Base-by-base conservation (phyloP, 2,888 invertebrate genomes). In the Nysson spinosus region DNA sequence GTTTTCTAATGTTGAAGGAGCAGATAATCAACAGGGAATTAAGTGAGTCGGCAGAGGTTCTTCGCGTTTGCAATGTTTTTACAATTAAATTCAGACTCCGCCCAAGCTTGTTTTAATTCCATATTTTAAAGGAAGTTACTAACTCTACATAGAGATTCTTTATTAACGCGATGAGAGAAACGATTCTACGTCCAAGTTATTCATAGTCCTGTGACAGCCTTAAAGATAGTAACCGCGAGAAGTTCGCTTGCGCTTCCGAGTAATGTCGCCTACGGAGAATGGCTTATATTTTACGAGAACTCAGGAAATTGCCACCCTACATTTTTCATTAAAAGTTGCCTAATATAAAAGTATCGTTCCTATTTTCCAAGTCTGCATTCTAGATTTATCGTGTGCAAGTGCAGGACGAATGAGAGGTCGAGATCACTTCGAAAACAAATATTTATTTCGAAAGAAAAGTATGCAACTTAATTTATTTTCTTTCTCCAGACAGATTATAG, bases 221-320 rank as follows among this genome's bases (percentile, higher is more conserved):
- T n/a, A 34, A 7, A 14, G 34, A 34, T 4, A 6, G 22, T 26
- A 40, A 30, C 1, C 6, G 9, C 20, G 44, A 64, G 40, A 52
- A 63, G 46, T 54, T 42, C 12, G 30, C 7, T 17, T 39, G 20
- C 39, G 43, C 16, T 49, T 34, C 12, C 24, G 3, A 17, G 5
- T 11, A 14, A 20, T 39, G 20, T 6, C 11, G 34, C 19, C 17
- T 24, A 28, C 11, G 16, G 26, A 17, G 30, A n/a, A 7, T 24
- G 9, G 42, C 14, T 35, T 46, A 40, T n/a, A n/a, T 12, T 32
- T 60, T 22, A n/a, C 12, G 3, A 4, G 11, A 47, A 57, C 52
- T 72, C 54, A 54, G 46, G 71, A 74, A 75, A 65, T 61, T 37
- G 24, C 17, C 28, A 44, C n/a, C 24, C 32, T 5, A 4, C 57